Evolutionary conservation across 2,797 vertebrate genomes (phyloP), one percentile per base, ranked within the genome.

Genomic region (Melanotaenia trifasciata): DNA sequence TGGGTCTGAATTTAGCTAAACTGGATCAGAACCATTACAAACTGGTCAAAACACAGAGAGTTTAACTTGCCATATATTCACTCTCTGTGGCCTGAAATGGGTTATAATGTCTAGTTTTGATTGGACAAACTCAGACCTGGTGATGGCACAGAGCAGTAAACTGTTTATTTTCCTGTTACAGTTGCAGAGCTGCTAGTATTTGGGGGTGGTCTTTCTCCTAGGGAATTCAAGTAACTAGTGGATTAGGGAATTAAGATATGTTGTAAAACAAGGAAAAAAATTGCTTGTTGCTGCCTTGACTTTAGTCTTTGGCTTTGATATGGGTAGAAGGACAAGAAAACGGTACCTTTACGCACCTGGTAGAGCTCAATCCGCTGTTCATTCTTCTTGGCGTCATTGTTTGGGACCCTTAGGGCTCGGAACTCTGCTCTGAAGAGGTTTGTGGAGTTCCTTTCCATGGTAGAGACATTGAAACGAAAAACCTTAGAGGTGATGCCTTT

Each of bases 291-390:
- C 14, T 53, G n/a, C n/a, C 35, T 35, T 45, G 16, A 64, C 18
- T 64, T 33, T 18, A 50, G 47, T 22, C 35, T 76, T 53, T 61
- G 43, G 24, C 33, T 72, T 78, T 82, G 45, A 63, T 82, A 60
- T 81, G 51, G 43, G 70, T 84, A 82, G 62, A 83, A 87, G 77
- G 77, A 89, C 73, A 76, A 64, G 83, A 68, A 88, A 84, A 86
- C 79, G 84, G 87, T 90, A 91, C 91, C 90, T 92, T 90, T 86
- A 89, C 93, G 84, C 91, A 97, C 97, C 96, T 98, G 97, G 92
- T 97, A 98, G 85, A 98, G 96, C 89, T 98, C 97, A 50, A 98
- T 96, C 78, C 96, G 94, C 89, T 98, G 97, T 85, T 98, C 96
- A 0, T 90, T 95, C 83, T 95, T 96, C 87, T 96, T 96, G 92